Evolutionary conservation across 2,888 invertebrate species (phyloP).

Genomic region (Eledona agricola): DNA sequence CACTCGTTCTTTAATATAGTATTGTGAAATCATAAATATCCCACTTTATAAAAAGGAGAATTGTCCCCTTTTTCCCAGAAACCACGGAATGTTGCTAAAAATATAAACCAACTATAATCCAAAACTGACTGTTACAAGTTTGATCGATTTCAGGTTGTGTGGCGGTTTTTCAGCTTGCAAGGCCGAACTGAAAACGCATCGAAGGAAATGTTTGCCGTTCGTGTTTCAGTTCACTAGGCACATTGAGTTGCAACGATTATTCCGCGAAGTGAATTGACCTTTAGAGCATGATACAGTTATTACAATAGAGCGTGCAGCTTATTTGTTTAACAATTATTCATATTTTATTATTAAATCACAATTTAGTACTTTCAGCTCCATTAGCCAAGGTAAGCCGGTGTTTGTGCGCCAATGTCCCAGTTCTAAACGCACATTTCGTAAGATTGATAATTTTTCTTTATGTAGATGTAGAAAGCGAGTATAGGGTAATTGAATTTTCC

Average conservation of each 20-base stretch:
- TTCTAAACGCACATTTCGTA: conserved; percentile 21
- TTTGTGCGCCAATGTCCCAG: conserved; percentile 30
- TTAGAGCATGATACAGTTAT: conserved; percentile 34
- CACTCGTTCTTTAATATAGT: too few species aligned
- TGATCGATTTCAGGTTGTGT: background rate
- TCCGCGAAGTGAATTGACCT: conserved; percentile 30
- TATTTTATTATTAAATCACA: conserved; percentile 36
- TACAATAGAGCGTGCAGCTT: conserved; percentile 33
- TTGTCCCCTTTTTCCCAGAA: too few species aligned
- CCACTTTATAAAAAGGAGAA: too few species aligned
- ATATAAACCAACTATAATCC: too few species aligned
- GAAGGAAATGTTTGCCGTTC: conserved; percentile 7
- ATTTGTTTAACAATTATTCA: conserved; percentile 43
- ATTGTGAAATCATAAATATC: too few species aligned
- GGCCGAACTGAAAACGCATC: conserved; percentile 7
- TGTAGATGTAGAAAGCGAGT: conserved; percentile 28
- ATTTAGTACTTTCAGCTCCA: conserved; percentile 42
- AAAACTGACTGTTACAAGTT: background rate
- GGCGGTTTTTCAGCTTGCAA: conserved; percentile 18
- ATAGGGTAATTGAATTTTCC: conserved; percentile 18
- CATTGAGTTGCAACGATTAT: conserved; percentile 14
- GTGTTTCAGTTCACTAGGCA: conserved; percentile 20
- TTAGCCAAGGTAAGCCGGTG: conserved; percentile 45
- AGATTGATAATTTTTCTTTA: conserved; percentile 15
- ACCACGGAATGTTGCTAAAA: too few species aligned